phyloP scores from a whole-genome alignment of 2,113 vertebrate genomes.

The Stegastes partitus region DNA sequence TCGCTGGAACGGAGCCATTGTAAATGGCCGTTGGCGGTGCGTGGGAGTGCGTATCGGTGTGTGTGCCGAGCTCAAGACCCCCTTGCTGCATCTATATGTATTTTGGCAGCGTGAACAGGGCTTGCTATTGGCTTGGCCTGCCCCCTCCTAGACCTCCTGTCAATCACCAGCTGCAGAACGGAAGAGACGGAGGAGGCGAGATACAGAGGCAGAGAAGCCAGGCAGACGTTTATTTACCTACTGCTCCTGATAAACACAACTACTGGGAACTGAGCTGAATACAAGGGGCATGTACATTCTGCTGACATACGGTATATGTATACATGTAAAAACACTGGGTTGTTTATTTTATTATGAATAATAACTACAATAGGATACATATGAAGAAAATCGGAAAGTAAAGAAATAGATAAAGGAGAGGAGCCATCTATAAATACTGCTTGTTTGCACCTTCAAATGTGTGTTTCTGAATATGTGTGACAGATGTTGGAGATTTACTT shows the following conservation, averaged over 20 bases:
- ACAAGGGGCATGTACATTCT: background rate
- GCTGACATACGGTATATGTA: conserved; percentile 19
- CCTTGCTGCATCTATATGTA: background rate
- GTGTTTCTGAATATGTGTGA: too few species aligned
- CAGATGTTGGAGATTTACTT: too few species aligned
- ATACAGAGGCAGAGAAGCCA: background rate
- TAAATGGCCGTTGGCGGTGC: conserved; percentile 11
- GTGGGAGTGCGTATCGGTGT: conserved; percentile 6
- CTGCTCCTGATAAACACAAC: conserved; percentile 6
- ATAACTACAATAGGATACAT: too few species aligned
- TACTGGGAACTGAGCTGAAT: background rate
- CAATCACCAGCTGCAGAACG: conserved; percentile 40
- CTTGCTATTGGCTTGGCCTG: conserved; percentile 8
- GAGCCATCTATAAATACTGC: too few species aligned
- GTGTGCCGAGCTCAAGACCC: background rate
- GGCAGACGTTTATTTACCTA: background rate
- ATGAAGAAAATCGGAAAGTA: too few species aligned
- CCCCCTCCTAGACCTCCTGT: conserved; percentile 9
- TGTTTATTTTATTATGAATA: too few species aligned
- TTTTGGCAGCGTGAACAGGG: conserved; percentile 16
- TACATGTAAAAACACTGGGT: background rate
- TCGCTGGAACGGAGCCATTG: conserved; percentile 37
- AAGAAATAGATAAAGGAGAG: too few species aligned
- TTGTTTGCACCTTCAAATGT: too few species aligned
- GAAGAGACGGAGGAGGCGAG: background rate